phyloP scores from a whole-genome alignment of 92 coral and sea anemone genomes.

The Porites cylindrica region DNA sequence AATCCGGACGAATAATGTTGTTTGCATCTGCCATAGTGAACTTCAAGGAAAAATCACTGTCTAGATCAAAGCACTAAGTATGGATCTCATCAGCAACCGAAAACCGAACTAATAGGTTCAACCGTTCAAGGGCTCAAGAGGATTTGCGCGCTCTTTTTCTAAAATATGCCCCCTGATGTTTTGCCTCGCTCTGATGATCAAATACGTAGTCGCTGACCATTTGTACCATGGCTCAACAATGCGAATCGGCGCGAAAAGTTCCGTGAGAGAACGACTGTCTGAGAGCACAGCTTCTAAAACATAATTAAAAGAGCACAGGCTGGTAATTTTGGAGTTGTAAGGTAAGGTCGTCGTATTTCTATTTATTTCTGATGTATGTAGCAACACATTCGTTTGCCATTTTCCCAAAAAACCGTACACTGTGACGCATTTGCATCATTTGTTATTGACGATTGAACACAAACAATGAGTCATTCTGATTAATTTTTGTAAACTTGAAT shows the following conservation, averaged over 20 bases:
- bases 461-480: slow-evolving; percentile 16
- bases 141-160: too few relatives aligned
- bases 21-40: too few relatives aligned
- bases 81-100: too few relatives aligned
- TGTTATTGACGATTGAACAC: slow-evolving; percentile 25
- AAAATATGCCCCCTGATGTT: too few relatives aligned
- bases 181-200: slow-evolving; percentile 11
- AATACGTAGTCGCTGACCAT: slow-evolving; percentile 39
- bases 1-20: too few relatives aligned
- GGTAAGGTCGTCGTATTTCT: slow-evolving; percentile 4
- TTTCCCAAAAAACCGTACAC: slow-evolving; percentile 18
- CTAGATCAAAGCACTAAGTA: too few relatives aligned
- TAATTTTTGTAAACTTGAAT: slow-evolving; percentile 4
- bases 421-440: slow-evolving; percentile 27
- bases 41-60: too few relatives aligned
- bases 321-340: slow-evolving; percentile 35
- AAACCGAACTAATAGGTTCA: too few relatives aligned
- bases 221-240: slow-evolving; percentile 22
- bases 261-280: neutral
- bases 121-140: too few relatives aligned
- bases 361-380: slow-evolving; percentile 31
- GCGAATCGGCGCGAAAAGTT: slow-evolving; percentile 24
- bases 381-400: slow-evolving; percentile 14
- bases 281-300: neutral
- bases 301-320: neutral